Conservation (phyloP, 2,797 vertebrate genomes). For the Hapalemur alaotrensis region DNA sequence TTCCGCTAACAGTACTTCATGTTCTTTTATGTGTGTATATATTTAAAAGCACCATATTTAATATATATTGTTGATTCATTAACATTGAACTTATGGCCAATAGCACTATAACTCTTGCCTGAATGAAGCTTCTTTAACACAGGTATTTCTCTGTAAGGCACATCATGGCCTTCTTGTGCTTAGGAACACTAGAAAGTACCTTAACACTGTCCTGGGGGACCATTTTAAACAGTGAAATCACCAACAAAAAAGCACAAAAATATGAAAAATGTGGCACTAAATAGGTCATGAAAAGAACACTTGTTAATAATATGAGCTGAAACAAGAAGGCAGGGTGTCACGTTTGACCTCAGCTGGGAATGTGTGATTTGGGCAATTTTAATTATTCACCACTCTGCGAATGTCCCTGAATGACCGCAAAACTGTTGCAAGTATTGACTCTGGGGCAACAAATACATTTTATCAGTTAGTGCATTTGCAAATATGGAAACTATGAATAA, state of each 20-base stretch:
- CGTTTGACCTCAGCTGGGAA: not conserved
- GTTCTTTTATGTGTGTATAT: too few species aligned
- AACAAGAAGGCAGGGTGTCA: rapidly evolving
- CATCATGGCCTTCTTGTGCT: not conserved
- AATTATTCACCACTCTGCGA: not conserved
- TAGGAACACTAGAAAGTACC: not conserved
- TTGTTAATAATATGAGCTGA: not conserved
- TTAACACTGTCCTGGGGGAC: not conserved
- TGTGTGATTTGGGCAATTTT: rapidly evolving
- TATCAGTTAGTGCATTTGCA: not conserved
- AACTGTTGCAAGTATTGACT: too few species aligned
- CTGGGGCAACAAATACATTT: not conserved
- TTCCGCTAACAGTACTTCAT: too few species aligned
- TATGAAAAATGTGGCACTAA: not conserved
- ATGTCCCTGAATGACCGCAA: not conserved
- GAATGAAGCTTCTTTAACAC: not conserved
- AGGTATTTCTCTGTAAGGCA: rapidly evolving
- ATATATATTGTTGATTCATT: too few species aligned
- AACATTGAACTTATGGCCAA: not conserved
- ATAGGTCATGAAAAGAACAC: rapidly evolving
- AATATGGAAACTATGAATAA: not conserved
- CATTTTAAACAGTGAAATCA: not conserved
- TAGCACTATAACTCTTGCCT: too few species aligned
- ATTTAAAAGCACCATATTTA: too few species aligned
- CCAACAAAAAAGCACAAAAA: not conserved